Evolutionary conservation across 2,113 vertebrate species (phyloP), one percentile per base, ranked within the genome.

Genomic region (Willisornis vidua): DNA sequence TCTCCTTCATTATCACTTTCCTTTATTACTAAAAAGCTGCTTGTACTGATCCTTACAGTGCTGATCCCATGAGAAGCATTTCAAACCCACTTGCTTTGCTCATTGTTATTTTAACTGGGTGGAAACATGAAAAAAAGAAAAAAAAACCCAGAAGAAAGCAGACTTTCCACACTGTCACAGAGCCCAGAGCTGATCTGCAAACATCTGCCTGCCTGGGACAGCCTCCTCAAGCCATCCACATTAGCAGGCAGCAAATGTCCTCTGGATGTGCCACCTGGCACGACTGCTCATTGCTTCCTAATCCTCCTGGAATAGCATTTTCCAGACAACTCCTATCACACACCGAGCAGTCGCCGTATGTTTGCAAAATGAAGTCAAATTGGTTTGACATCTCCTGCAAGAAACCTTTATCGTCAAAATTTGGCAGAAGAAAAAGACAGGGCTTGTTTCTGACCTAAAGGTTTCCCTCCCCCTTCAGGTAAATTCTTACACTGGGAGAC

Each of bases 361-460:
- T 61, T 90, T 79, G 63, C 67, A 83, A 86, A 88, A 90, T 66
- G 37, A 93, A 91, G 54, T 87, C n/a, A 73, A 68, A 79, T 51
- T 58, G 61, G 58, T 76, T 76, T 70, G 78, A 90, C 46, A 46
- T 46, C 58, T 75, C 85, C 87, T 92, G 74, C 75, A 92, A 94
- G 71, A 75, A 95, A 39, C 31, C 75, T 87, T 94, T 89, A 71
- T 43, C 1, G 1, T 83, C 66, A 79, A 54, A 52, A 93, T 55
- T 7, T 79, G 87, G 78, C 78, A 83, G 67, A 66, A 49, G 45
- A 41, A 79, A 75, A 66, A 57, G 70, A 52, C 74, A 61, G 58
- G 49, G 43, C 26, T 61, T 85, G 58, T 37, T 93, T 70, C 71
- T 62, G 65, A 82, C 43, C 82, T 82, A 81, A 82, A 49, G 62